phyloP scores from a whole-genome alignment of 2,113 vertebrate species.

The Cyanoliseus patagonus region DNA sequence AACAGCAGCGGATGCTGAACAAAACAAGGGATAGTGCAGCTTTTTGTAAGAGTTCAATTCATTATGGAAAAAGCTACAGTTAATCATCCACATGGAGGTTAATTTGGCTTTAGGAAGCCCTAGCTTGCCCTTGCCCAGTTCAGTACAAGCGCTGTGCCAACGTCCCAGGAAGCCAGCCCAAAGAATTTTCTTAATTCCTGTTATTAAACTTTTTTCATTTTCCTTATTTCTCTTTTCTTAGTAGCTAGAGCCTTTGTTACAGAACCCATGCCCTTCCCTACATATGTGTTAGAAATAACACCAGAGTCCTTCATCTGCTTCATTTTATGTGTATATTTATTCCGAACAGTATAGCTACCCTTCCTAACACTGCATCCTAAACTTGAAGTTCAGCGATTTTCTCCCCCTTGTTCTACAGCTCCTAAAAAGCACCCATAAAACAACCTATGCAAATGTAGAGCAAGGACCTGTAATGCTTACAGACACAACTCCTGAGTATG shows the following conservation, averaged over 20 bases:
- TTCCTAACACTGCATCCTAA: not conserved
- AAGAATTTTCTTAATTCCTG: not conserved
- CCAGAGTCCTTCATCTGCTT: not conserved
- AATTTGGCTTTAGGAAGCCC: not conserved
- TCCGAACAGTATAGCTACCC: not conserved
- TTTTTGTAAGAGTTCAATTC: not conserved
- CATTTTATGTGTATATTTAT: not conserved
- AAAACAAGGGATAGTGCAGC: not conserved
- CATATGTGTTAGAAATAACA: accelerated
- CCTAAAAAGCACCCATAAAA: not conserved
- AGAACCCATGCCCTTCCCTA: not conserved
- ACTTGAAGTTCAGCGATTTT: not conserved
- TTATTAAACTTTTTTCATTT: not conserved
- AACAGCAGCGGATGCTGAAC: not conserved
- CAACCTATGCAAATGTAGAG: not conserved
- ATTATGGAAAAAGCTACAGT: not conserved
- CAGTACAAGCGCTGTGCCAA: not conserved
- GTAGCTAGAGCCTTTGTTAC: not conserved
- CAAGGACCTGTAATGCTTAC: not conserved
- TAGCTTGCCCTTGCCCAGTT: not conserved
- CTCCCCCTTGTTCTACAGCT: not conserved
- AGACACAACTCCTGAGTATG: not conserved
- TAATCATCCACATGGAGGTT: not conserved
- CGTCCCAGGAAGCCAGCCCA: not conserved
- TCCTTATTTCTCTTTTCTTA: not conserved